Conservation (phyloP, 2,797 vertebrate genomes). For the Todus mexicanus region DNA sequence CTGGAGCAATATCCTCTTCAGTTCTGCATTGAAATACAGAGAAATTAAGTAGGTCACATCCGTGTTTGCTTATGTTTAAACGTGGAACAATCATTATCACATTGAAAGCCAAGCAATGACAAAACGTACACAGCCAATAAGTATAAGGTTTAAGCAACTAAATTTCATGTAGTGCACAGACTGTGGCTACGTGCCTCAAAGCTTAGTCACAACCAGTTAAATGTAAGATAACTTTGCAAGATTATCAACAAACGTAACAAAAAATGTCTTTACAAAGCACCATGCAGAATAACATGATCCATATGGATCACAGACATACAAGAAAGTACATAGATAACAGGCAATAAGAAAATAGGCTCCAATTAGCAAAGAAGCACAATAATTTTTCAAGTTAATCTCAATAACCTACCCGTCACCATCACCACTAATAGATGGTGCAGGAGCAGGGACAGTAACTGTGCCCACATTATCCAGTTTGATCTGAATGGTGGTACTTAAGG, state of each 20-base stretch:
- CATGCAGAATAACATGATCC: constrained; percentile 85
- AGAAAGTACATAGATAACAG: constrained; percentile 83
- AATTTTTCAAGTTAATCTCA: constrained; percentile 89
- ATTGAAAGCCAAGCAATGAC: constrained; percentile 83
- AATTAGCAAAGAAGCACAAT: constrained; percentile 95
- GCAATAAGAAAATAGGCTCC: constrained; percentile 87
- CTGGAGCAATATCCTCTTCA: constrained; percentile 97
- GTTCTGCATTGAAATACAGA: constrained; percentile 80
- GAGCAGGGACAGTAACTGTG: constrained; percentile 99
- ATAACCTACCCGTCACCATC: constrained; percentile 99
- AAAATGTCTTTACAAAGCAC: constrained; percentile 79
- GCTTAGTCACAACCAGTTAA: constrained; percentile 81
- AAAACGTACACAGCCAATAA: constrained; percentile 81
- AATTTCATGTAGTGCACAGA: constrained; percentile 84
- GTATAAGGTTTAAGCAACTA: constrained; percentile 82
- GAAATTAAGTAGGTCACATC: constrained; percentile 72
- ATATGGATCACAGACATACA: constrained; percentile 79
- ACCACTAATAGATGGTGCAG: constrained; percentile 99
- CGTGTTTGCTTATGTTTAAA: constrained; percentile 58
- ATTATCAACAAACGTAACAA: constrained; percentile 79
- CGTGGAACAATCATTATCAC: constrained; percentile 77
- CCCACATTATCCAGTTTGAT: constrained; percentile 99
- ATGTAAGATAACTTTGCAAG: constrained; percentile 78
- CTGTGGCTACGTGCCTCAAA: constrained; percentile 81
- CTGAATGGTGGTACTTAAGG: constrained; percentile 99